Base-by-base conservation (phyloP, 2,113 vertebrate species). In the Panthera leo region DNA sequence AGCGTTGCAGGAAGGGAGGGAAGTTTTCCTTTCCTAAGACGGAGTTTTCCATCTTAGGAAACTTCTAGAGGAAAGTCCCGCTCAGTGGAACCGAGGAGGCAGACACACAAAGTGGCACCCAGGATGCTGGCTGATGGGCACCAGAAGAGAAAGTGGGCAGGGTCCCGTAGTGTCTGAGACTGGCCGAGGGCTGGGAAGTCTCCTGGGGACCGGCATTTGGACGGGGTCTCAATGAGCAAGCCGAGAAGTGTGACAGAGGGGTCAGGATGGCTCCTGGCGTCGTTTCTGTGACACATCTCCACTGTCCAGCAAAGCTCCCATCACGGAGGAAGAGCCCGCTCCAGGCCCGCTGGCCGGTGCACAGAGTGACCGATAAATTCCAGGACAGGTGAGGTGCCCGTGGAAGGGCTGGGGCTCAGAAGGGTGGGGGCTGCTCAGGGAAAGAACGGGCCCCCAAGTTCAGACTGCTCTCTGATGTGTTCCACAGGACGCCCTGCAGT, bases 111-210 rank as follows among this genome's bases (percentile, higher is more conserved):
- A 48, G 51, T 2, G 18, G 4, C 36, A 14, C 5, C 21, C 45
- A 45, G 45, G 45, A 45, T 45, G 45, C 45, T 45, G 34, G 45
- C 4, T 29, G 42, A 29, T 2, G 13, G 58, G 12, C 23, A 7
- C 45, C 42, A 42, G 78, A 16, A 45, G 45, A 45, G 45, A 45
- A 9, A 45, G 45, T 23, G 65, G 27, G 39, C 27, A 14, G 2
- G 19, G 6, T 27, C 1, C 25, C 15, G 5, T 0, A 0, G 19
- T 27, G 15, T 0, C 0, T 9, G 39, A 68, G 39, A 0, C 5
- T 3, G 27, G n/a, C 70, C 1, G 14, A 0, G 2, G 68, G 27
- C 29, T 14, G 23, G 61, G 39, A 63, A 48, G 16, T 70, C 51
- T 61, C 45, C 51, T 18, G n/a, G 61, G 42, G 27, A 55, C 14